phyloP scores from a whole-genome alignment of 2,888 invertebrate species.

The Lycophotia porphyrea region DNA sequence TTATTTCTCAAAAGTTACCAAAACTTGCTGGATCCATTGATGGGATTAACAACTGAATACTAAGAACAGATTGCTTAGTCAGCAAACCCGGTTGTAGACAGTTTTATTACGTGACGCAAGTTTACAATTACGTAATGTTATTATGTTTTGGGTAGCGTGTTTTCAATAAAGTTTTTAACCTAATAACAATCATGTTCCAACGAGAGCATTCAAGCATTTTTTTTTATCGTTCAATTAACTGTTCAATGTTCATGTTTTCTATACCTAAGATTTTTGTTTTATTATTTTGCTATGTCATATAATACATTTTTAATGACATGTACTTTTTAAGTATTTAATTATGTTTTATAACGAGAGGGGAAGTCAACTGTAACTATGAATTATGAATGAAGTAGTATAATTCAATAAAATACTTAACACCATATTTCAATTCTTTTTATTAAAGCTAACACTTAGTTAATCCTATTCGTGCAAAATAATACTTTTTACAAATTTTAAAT shows the following conservation, averaged over 20 bases:
- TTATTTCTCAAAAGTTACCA: constrained; percentile 9
- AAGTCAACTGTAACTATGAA: constrained; percentile 14
- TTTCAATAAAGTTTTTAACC: constrained; percentile 13
- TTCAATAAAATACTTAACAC: constrained; percentile 62
- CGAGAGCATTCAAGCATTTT: neutral
- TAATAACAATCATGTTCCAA: constrained; percentile 31
- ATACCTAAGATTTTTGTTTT: constrained; percentile 6
- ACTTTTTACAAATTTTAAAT: constrained; percentile 83
- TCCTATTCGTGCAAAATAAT: constrained; percentile 84
- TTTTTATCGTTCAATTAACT: constrained; percentile 17
- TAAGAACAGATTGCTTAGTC: neutral
- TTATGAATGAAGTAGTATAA: constrained; percentile 16
- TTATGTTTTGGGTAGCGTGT: constrained; percentile 23
- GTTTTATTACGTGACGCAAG: constrained; percentile 33
- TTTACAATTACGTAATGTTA: constrained; percentile 49
- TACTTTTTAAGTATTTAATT: constrained; percentile 25
- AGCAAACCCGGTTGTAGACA: neutral
- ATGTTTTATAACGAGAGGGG: neutral
- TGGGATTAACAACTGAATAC: constrained; percentile 4
- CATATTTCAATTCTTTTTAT: constrained; percentile 72
- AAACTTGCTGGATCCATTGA: neutral
- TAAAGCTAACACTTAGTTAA: constrained; percentile 85
- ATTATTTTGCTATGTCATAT: constrained; percentile 1
- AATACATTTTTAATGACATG: neutral
- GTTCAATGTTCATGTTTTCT: constrained; percentile 15